Conservation (phyloP, 2,113 vertebrate species). For the Macaca mulatta region DNA sequence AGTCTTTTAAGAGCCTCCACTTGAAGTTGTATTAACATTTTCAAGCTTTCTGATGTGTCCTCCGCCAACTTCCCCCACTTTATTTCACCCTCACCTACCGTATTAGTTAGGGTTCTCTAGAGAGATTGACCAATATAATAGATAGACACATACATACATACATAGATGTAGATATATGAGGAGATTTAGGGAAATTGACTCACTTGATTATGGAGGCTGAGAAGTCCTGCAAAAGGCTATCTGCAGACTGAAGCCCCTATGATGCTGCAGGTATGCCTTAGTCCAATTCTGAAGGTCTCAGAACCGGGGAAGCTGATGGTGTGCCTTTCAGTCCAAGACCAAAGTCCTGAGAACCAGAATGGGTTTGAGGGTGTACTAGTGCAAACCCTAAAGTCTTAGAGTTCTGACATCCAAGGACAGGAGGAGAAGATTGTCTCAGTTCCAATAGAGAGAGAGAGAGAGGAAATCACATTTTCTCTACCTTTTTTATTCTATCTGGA, state of each 20-base stretch:
- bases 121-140: not conserved
- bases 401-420: not conserved
- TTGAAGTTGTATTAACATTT: not conserved
- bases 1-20: not conserved
- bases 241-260: not conserved
- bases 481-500: not conserved
- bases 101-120: not conserved
- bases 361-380: not conserved
- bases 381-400: not conserved
- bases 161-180: not conserved
- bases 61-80: accelerated
- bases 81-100: not conserved
- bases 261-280: not conserved
- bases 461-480: not conserved
- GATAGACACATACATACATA: not conserved
- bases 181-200: not conserved
- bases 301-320: not conserved
- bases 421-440: not conserved
- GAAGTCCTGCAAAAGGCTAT: not conserved
- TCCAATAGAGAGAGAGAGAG: not conserved
- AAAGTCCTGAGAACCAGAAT: not conserved
- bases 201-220: not conserved
- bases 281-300: not conserved
- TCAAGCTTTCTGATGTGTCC: not conserved
- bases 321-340: not conserved